phyloP scores from a whole-genome alignment of 2,113 vertebrate genomes.

The Leiothrix lutea region DNA sequence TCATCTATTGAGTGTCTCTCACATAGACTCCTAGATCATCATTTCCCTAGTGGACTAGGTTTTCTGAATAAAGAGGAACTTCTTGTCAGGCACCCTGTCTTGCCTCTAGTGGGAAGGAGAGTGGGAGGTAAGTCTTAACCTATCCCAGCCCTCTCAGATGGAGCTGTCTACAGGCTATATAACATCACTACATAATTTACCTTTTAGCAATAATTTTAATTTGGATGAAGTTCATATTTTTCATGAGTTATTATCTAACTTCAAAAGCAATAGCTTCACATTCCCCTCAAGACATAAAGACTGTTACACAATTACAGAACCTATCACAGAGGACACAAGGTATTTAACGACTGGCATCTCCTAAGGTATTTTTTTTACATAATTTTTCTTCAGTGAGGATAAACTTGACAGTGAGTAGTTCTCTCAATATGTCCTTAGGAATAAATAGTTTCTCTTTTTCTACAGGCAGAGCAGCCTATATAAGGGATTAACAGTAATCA shows the following conservation, averaged over 20 bases:
- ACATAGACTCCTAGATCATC: neutral
- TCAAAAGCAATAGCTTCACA: conserved; percentile 13
- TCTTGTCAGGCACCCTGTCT: neutral
- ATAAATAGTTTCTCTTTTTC: neutral
- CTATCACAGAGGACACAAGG: neutral
- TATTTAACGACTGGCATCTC: neutral
- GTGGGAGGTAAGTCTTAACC: neutral
- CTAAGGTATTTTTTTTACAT: neutral
- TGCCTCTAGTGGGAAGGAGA: neutral
- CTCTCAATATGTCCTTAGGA: neutral
- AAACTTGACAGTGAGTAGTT: neutral
- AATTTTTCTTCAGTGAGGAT: neutral
- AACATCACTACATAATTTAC: conserved; percentile 1
- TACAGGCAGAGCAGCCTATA: neutral
- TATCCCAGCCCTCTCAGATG: neutral
- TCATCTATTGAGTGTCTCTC: neutral
- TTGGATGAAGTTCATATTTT: conserved; percentile 40
- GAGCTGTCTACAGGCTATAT: neutral
- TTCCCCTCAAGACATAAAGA: neutral
- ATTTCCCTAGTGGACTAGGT: neutral
- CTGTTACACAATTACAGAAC: neutral
- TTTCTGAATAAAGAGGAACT: neutral
- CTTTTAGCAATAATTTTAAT: conserved; percentile 44
- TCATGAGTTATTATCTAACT: conserved; percentile 7
- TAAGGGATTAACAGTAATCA: neutral